These are phyloP conservation scores for Picathartes gymnocephalus DNA, from an alignment of 2,113 vertebrate genomes.

Conservation along the genomic window DNA sequence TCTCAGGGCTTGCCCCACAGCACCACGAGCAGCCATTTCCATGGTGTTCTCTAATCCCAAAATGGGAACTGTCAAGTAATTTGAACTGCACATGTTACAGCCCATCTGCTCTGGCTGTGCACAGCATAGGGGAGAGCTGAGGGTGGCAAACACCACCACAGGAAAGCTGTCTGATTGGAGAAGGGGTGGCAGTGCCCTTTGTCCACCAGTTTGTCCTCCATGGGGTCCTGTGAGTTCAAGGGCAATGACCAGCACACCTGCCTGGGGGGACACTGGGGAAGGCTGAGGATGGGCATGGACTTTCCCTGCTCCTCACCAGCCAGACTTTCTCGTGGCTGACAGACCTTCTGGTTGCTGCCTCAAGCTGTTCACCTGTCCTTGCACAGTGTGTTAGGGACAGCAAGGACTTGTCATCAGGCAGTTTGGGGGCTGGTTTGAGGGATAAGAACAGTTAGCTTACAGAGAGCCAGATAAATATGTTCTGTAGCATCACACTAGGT, in stretches of 20 bases:
- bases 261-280: rapidly evolving
- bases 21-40: rapidly evolving
- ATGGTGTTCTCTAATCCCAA: background rate
- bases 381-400: background rate
- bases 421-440: background rate
- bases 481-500: background rate
- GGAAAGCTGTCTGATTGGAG: background rate
- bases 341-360: background rate
- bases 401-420: background rate
- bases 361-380: background rate
- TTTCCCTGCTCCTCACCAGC: background rate
- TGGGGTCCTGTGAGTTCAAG: background rate
- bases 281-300: background rate
- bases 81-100: background rate
- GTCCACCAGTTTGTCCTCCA: background rate
- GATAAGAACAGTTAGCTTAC: background rate
- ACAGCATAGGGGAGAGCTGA: background rate
- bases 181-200: background rate
- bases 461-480: background rate
- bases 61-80: background rate
- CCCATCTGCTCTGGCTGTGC: background rate
- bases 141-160: background rate
- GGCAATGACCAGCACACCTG: rapidly evolving
- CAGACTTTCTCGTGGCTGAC: background rate
- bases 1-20: background rate